Percentiles rank a stretch among this genome's conserved stretches.
These are phyloP conservation scores for Caracal caracal DNA, from an alignment of 2,113 vertebrate species.

Conservation along the genomic window DNA sequence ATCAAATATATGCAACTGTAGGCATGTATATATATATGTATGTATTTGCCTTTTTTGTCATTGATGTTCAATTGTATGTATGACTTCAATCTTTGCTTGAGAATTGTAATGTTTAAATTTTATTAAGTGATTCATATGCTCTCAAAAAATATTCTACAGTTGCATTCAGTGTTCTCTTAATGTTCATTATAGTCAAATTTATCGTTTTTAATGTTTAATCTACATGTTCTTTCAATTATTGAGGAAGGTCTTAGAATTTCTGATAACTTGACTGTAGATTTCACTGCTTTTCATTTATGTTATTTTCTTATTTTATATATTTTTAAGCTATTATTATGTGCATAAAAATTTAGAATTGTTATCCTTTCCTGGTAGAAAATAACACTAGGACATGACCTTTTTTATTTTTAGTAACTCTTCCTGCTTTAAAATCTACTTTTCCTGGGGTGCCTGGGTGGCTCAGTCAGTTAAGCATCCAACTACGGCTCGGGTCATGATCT, in stretches of 20 bases:
- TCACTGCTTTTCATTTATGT: background rate
- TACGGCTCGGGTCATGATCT: no score
- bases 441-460: background rate
- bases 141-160: background rate
- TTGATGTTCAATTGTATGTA: background rate
- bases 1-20: background rate
- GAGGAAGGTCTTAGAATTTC: background rate
- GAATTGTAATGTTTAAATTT: background rate
- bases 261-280: background rate
- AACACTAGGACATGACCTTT: background rate
- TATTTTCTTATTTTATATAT: background rate
- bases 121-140: background rate
- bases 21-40: background rate
- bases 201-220: background rate
- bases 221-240: background rate
- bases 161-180: background rate
- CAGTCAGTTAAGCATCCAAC: no score
- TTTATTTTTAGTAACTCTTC: background rate
- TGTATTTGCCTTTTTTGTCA: background rate
- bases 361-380: background rate
- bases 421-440: background rate
- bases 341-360: background rate
- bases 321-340: background rate
- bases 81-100: background rate
- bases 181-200: background rate